Evolutionary conservation across 2,113 vertebrate genomes (phyloP).

Genomic region (Grammatotria lemairii): DNA sequence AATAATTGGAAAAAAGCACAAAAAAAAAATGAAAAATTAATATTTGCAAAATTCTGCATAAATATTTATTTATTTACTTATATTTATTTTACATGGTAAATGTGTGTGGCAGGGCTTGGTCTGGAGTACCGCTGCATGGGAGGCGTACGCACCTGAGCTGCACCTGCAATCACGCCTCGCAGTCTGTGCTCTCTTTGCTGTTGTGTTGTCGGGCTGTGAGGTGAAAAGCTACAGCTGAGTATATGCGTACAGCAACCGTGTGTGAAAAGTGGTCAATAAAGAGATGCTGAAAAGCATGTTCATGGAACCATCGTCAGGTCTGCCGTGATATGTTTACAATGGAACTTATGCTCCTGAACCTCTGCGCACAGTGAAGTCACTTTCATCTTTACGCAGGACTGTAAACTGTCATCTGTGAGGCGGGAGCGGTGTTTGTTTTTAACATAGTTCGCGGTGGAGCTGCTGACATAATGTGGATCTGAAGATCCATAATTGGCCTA

Average conservation of each 20-base stretch:
- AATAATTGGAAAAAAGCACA: background rate
- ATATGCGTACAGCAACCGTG: background rate
- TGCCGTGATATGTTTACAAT: background rate
- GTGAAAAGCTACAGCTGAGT: fast-evolving
- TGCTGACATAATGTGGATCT: background rate
- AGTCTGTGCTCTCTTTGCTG: background rate
- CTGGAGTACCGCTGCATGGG: background rate
- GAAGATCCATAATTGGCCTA: background rate
- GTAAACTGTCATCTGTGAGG: background rate
- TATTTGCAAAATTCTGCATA: background rate
- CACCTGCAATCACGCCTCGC: fast-evolving
- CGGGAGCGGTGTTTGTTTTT: fast-evolving
- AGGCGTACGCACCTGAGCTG: fast-evolving
- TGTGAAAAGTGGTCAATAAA: background rate
- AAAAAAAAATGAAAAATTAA: background rate
- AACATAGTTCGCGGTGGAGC: background rate
- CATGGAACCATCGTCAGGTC: fast-evolving
- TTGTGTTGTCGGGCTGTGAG: background rate
- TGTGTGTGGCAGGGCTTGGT: background rate
- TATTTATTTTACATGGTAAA: background rate
- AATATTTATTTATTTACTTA: background rate
- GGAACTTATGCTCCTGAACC: background rate
- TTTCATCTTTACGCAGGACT: background rate
- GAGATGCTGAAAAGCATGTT: background rate
- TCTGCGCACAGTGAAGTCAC: background rate